Evolutionary conservation across 2,113 vertebrate species (phyloP).

Genomic region (Passer domesticus): DNA sequence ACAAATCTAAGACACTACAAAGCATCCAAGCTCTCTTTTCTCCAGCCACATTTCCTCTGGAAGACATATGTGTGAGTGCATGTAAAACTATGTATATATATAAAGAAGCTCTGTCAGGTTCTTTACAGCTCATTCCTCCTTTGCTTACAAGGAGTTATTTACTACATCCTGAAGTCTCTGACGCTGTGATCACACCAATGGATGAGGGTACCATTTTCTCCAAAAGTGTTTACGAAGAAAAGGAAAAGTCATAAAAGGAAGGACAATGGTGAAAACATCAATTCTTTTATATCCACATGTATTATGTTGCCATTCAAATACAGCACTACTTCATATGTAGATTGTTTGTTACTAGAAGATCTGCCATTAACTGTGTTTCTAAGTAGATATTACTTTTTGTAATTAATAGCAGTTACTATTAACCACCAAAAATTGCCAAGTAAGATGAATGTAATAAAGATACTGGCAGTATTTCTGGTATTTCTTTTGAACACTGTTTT

Average conservation of each 20-base stretch:
- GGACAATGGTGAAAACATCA: not conserved
- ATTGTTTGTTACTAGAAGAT: not conserved
- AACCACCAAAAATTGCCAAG: not conserved
- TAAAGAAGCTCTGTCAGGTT: not conserved
- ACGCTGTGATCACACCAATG: not conserved
- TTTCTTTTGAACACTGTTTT: not conserved
- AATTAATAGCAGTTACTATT: not conserved
- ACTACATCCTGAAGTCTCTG: not conserved
- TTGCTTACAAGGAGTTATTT: not conserved
- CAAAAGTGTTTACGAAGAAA: not conserved
- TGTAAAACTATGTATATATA: not conserved
- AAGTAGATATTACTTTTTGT: not conserved
- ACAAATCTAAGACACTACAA: not conserved
- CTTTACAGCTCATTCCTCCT: not conserved
- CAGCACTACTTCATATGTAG: not conserved
- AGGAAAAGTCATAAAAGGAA: not conserved
- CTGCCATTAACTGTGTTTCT: not conserved
- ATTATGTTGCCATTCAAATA: not conserved
- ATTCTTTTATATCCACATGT: not conserved
- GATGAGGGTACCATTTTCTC: not conserved
- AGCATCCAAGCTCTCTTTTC: not conserved
- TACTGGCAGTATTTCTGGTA: not conserved
- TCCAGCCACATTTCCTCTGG: not conserved
- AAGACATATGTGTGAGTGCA: not conserved
- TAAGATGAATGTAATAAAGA: not conserved